Evolutionary conservation across 2,888 invertebrate genomes (phyloP).

Genomic region (Hipparchia sbordonii): DNA sequence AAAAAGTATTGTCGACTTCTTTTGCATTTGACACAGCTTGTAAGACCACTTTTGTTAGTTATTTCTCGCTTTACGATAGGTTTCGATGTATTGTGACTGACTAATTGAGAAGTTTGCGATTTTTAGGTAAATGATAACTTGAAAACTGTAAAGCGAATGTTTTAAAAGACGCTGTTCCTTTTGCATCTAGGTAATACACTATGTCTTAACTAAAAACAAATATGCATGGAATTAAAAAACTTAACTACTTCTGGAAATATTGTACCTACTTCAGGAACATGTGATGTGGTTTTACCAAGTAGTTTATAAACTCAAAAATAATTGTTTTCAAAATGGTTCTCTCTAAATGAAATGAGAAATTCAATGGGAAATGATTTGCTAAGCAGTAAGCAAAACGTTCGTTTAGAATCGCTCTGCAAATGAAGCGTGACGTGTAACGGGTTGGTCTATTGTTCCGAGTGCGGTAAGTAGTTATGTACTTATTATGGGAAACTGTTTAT

Average conservation of each 20-base stretch:
- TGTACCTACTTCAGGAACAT: no score
- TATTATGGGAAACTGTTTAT: slow-evolving; percentile 14
- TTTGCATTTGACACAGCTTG: background rate
- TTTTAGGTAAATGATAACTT: no score
- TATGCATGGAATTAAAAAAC: no score
- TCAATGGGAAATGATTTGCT: slow-evolving; percentile 8
- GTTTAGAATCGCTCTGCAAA: slow-evolving; percentile 22
- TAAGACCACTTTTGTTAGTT: background rate
- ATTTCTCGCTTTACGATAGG: background rate
- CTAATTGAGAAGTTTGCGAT: background rate
- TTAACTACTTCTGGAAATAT: no score
- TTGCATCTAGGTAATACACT: no score
- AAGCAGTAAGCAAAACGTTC: slow-evolving; percentile 50
- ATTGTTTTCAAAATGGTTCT: background rate
- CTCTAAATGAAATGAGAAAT: slow-evolving; percentile 2
- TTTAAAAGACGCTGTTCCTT: no score
- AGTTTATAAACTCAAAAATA: background rate
- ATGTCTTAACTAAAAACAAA: no score
- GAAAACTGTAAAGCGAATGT: no score
- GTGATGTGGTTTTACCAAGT: no score
- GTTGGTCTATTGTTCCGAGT: slow-evolving; percentile 16
- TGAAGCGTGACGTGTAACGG: slow-evolving; percentile 28
- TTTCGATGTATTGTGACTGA: background rate
- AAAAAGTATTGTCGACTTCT: background rate
- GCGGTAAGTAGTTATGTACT: background rate